Base-by-base conservation (phyloP, 1,140 invertebrate species). In the Lepidurus apus region DNA sequence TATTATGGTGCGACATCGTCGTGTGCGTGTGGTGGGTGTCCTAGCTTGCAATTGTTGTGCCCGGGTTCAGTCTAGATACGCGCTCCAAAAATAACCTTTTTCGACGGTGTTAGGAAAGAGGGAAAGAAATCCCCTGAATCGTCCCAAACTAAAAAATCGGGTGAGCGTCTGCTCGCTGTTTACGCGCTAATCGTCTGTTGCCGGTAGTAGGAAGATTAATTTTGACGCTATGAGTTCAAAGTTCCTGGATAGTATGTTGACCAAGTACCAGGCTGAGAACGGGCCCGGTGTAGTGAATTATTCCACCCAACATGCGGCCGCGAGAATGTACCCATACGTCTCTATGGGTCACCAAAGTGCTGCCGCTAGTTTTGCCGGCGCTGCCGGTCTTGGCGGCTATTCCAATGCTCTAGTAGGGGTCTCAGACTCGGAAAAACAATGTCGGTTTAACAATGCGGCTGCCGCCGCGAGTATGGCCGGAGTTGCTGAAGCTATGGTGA, bases 161-260 rank as follows among this genome's bases (percentile, higher is more conserved):
- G 1, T 34, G 34, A 34, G 34, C 34, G 34, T 34, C 34, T 34
- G 34, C 34, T 34, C 34, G 34, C 34, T 34, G 34, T 2, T 34
- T 34, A 34, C 34, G 34, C 34, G 3, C 34, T 34, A 34, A 34
- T 4, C 34, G 34, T 34, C 34, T 34, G 34, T 34, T 34, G 34
- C 34, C 34, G 34, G 34, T 34, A 34, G 34, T 34, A 34, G 34
- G 34, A 34, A 34, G 34, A 34, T 34, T 34, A 42, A 47, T 21
- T 43, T 43, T 26, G 79, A 78, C 77, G 53, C 90, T 89, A 95
- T 96, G 94, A 95, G 92, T 91, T 93, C 92, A 87, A 96, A 96
- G 91, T 95, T 95, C 90, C 95, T 96, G 88, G 94, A 96, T 93
- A 95, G 93, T 89, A 95, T 96, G 93, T 91, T 96, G 87, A 94